phyloP scores from a whole-genome alignment of 2,113 vertebrate genomes.

The Carollia perspicillata region DNA sequence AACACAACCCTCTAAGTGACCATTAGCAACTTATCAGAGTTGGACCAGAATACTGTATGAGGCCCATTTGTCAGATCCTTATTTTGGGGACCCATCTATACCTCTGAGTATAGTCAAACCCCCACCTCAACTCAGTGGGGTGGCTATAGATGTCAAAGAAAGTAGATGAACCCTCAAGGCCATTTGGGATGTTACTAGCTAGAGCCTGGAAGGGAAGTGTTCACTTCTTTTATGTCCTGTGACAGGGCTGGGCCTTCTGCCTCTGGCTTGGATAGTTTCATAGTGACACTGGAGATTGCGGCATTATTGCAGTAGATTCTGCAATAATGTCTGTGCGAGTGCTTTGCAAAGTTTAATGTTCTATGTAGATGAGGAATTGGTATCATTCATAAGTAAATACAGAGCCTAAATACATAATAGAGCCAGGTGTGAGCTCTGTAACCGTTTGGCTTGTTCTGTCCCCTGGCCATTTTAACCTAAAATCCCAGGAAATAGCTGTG shows the following conservation, averaged over 20 bases:
- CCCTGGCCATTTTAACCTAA: neutral
- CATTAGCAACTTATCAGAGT: neutral
- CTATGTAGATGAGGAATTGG: neutral
- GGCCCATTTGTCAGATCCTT: neutral
- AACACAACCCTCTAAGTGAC: neutral
- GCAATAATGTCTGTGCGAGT: neutral
- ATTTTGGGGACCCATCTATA: neutral
- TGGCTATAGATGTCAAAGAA: neutral
- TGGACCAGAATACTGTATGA: neutral
- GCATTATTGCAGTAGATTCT: neutral
- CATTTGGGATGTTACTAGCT: conserved; percentile 1
- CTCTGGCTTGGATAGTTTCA: neutral
- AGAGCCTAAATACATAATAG: neutral
- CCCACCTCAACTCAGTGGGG: neutral
- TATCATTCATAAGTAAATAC: neutral
- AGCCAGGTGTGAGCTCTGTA: neutral
- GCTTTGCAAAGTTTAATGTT: neutral
- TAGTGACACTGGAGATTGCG: neutral
- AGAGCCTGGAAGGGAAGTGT: neutral
- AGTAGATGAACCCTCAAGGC: neutral
- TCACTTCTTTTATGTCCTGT: neutral
- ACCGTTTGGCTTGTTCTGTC: neutral
- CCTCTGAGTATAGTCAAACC: neutral
- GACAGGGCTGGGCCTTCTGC: neutral
- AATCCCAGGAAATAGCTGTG: neutral